Percentiles rank a stretch among this genome's conserved stretches.
phyloP scores from a whole-genome alignment of 2,797 vertebrate genomes.

The Streptopelia turtur region DNA sequence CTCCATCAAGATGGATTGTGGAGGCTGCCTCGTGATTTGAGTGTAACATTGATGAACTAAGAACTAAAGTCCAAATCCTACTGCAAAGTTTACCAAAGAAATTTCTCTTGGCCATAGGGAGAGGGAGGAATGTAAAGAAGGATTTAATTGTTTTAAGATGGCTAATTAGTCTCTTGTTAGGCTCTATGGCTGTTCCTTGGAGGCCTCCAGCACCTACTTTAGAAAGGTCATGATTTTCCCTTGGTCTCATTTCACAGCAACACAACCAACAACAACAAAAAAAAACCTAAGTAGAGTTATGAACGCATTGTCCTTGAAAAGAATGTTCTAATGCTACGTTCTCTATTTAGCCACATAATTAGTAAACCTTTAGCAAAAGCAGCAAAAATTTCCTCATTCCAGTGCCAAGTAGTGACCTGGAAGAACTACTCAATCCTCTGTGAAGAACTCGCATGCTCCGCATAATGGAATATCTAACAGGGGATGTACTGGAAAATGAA shows the following conservation, averaged over 20 bases:
- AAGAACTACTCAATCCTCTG: background rate
- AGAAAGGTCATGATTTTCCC: background rate
- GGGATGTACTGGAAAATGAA: background rate
- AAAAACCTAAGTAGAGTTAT: background rate
- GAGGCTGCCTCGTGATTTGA: background rate
- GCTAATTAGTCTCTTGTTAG: background rate
- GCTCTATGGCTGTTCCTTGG: background rate
- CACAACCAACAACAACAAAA: background rate
- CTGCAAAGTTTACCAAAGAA: background rate
- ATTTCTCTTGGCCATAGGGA: background rate
- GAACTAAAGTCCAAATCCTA: background rate
- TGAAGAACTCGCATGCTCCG: background rate
- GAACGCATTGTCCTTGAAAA: slow-evolving; percentile 32
- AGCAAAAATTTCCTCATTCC: background rate
- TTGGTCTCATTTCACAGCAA: background rate
- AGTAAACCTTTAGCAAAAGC: slow-evolving; percentile 25
- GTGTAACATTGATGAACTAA: background rate
- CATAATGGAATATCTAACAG: background rate
- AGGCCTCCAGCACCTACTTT: background rate
- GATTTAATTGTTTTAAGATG: background rate
- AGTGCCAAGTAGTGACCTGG: background rate
- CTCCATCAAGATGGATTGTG: background rate
- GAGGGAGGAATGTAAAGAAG: background rate
- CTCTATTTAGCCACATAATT: slow-evolving; percentile 23
- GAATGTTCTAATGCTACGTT: background rate